phyloP scores from a whole-genome alignment of 30 jellyfish, hydroid and myxozoan genomes.

The Turritopsis rubra region DNA sequence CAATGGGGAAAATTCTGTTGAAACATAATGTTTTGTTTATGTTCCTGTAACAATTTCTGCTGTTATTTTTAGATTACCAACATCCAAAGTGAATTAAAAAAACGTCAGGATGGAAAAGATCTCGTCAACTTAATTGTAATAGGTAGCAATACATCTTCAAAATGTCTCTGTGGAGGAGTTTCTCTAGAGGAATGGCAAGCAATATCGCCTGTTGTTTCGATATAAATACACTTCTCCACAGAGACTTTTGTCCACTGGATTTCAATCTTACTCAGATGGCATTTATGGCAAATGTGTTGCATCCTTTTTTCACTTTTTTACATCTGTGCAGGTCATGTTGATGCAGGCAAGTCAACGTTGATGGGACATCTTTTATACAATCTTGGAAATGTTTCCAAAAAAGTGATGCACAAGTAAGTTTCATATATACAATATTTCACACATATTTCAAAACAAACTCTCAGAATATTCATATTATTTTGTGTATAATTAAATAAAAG shows the following conservation, averaged over 20 bases:
- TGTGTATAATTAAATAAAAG: no score
- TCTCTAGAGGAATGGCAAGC: no score
- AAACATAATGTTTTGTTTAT: no score
- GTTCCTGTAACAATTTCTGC: background rate
- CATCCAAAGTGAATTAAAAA: constrained; percentile 53
- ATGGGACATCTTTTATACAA: constrained; percentile 89
- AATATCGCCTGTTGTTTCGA: no score
- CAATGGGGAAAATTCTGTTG: no score
- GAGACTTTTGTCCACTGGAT: no score
- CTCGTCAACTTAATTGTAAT: constrained; percentile 76
- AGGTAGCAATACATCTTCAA: constrained; percentile 46
- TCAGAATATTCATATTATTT: background rate
- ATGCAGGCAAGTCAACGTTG: constrained; percentile 95
- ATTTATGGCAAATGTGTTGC: no score
- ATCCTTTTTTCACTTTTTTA: background rate
- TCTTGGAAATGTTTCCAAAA: constrained; percentile 84
- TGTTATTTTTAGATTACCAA: constrained; percentile 40
- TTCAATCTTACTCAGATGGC: no score
- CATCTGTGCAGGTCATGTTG: constrained; percentile 81
- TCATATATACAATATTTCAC: background rate
- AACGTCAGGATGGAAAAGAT: constrained; percentile 91
- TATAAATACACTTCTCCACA: no score
- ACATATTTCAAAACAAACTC: background rate
- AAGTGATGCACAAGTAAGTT: constrained; percentile 89
- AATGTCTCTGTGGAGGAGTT: no score